Base-by-base conservation (phyloP, 1,140 invertebrate species). In the Anastrepha ludens region DNA sequence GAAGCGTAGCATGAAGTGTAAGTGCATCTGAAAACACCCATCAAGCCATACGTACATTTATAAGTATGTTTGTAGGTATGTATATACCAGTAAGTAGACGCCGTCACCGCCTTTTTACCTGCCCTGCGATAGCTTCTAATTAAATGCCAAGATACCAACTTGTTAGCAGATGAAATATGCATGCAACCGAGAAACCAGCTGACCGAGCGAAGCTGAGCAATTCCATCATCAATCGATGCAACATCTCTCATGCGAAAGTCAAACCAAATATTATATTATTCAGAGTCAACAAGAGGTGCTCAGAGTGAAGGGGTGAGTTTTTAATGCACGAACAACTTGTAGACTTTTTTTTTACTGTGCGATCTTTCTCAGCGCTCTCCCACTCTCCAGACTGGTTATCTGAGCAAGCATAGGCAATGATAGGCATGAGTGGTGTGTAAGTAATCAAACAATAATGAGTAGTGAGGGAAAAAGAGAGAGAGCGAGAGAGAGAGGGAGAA, bases 121-220 rank as follows among this genome's bases (percentile, higher is more conserved):
- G 47, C n/a, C 47, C 44, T 81, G 74, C 74, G 74, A 81, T 81
- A 81, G 74, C 44, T 17, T 55, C 74, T 81, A 81, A 81, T 81
- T 81, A 81, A 81, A 81, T 81, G 74, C 74, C 47, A 81, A 81
- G 74, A 81, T 81, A 81, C 74, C 74, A 81, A 81, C 74, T 81
- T 81, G 74, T 81, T 81, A 81, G 74, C 74, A 58, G 47, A 81
- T 81, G 74, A 81, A 81, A 81, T 81, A 81, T 81, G 44, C 47
- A 81, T 81, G 7, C 74, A 58, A 81, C 47, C 44, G 47, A 81
- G 44, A 81, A 81, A 81, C 74, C 74, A 81, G 74, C 74, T 81
- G 74, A 81, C 47, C 74, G 47, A 81, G n/a, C 8, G 20, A 11
- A 55, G 17, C 47, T 17, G 64, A 5, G 17, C 17, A n/a, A 15